Percentiles rank a stretch among this genome's conserved stretches.
phyloP scores from a whole-genome alignment of 2,888 invertebrate species.

The Eremobia ochroleuca region DNA sequence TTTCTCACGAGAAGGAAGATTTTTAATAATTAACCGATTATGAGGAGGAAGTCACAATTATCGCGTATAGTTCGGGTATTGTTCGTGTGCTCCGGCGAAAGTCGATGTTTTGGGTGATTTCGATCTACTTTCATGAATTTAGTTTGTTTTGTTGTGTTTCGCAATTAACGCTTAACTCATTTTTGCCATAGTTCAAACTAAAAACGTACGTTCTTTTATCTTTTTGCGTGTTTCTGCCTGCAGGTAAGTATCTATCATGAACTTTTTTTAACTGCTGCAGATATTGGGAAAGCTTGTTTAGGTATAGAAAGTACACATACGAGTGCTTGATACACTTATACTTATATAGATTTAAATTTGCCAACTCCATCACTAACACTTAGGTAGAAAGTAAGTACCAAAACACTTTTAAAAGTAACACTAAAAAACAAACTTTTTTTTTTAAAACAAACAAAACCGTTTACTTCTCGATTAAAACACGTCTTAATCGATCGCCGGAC shows the following conservation, averaged over 20 bases:
- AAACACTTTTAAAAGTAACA: conserved; percentile 3
- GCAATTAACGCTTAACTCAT: conserved; percentile 9
- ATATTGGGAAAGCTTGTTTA: neutral
- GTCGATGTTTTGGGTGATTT: conserved; percentile 57
- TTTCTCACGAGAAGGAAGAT: conserved; percentile 88
- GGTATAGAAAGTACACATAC: neutral
- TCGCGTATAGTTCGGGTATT: conserved; percentile 73
- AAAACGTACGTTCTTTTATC: neutral
- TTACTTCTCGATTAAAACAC: conserved; percentile 68
- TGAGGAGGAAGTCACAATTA: conserved; percentile 83
- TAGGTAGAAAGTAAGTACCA: neutral
- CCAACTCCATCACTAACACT: neutral
- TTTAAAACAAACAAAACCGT: conserved; percentile 28
- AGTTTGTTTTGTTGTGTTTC: conserved; percentile 23
- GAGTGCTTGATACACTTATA: neutral
- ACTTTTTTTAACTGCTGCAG: neutral
- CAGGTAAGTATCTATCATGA: neutral
- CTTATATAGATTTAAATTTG: too few species aligned
- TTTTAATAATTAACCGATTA: conserved; percentile 78
- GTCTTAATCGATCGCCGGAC: conserved; percentile 73
- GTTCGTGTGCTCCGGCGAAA: conserved; percentile 64
- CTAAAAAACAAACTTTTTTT: neutral
- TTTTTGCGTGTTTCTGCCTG: neutral
- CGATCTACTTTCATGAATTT: conserved; percentile 16
- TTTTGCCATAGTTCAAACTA: conserved; percentile 4